Conservation (phyloP, 2,113 vertebrate species). For the Tetrax tetrax region DNA sequence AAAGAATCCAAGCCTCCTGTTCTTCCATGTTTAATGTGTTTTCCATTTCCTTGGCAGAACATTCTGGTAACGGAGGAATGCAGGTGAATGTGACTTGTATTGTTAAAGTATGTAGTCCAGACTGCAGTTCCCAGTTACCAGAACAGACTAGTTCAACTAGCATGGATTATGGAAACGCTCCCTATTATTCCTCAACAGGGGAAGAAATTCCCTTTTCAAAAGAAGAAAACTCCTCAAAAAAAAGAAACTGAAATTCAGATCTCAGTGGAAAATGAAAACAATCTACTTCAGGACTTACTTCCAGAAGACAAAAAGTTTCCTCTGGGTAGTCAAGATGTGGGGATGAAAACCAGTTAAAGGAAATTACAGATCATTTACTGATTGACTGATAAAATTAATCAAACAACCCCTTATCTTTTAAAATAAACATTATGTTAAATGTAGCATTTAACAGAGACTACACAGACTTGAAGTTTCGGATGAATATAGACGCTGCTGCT, state of each 20-base stretch:
- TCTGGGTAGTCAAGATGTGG: constrained; percentile 35
- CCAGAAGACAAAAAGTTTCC: constrained; percentile 56
- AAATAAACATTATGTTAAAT: neutral
- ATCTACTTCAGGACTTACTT: neutral
- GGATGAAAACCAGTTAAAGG: constrained; percentile 56
- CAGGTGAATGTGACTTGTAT: constrained; percentile 74
- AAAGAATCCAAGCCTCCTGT: neutral
- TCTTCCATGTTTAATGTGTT: neutral
- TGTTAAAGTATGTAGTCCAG: constrained; percentile 62
- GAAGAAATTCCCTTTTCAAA: constrained; percentile 62
- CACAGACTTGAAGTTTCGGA: neutral
- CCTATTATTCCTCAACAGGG: neutral
- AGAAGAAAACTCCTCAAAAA: constrained; percentile 57
- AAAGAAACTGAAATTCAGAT: neutral
- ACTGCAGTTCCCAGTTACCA: constrained; percentile 36
- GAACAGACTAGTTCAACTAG: neutral
- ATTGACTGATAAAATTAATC: neutral
- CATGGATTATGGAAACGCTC: neutral
- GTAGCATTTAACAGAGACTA: neutral
- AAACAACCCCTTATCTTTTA: neutral
- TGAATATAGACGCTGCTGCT: neutral
- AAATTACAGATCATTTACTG: neutral
- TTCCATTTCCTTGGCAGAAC: constrained; percentile 49
- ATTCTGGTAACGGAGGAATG: neutral
- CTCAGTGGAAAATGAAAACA: constrained; percentile 2